Base-by-base conservation (phyloP, 1,140 invertebrate species). In the Drosophila tani region DNA sequence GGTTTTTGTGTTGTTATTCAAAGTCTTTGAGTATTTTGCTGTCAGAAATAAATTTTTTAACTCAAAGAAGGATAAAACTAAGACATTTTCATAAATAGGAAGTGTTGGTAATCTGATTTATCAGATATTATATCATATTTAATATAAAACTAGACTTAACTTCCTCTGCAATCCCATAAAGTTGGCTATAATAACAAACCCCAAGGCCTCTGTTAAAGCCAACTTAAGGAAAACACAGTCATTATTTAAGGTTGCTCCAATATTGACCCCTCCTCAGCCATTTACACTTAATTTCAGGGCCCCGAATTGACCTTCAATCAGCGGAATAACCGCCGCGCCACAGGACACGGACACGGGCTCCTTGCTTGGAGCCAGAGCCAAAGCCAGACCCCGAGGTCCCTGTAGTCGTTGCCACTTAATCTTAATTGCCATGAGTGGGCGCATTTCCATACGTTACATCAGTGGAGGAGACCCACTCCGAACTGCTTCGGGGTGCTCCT, bases 391-490 rank as follows among this genome's bases (percentile, higher is more conserved):
- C 21, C 12, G 11, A 21, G 19, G 8, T 40, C 4, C 17, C 3
- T 38, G 32, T 38, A 27, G 43, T 17, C 38, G 15, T 56, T 64
- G 74, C 64, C 75, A 79, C 70, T 86, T 86, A 80, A 82, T 82
- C 75, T 86, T 87, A 82, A 86, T 86, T 79, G 83, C 79, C 83
- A 85, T 62, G 55, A 57, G 60, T 64, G 76, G 56, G 57, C 63
- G 59, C 69, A 65, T 82, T 82, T 65, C 55, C 58, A 60, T 68
- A 15, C 46, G 49, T 59, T 43, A 40, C 24, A n/a, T 29, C 9
- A 24, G 21, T 14, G 5, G 56, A 41, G 51, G 51, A 15, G 32
- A n/a, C 15, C 53, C 14, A n/a, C 5, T 32, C 17, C 21, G 3
- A 32, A 12, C 59, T 50, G 3, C 15, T 11, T 7, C 21, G 21